phyloP scores from a whole-genome alignment of 2,888 invertebrate species.

The Chromoteleia sp. region DNA sequence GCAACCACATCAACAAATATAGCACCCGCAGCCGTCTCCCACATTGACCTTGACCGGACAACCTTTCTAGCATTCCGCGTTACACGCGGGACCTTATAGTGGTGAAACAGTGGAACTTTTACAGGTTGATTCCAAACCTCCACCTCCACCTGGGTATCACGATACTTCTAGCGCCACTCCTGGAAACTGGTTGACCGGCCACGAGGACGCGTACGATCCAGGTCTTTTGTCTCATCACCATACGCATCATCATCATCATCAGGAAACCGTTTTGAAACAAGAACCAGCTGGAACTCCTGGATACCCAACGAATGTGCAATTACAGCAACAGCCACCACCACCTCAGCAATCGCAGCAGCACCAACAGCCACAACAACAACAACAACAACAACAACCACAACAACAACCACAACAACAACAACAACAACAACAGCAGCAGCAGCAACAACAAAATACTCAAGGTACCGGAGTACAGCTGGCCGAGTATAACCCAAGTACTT shows the following conservation, averaged over 20 bases:
- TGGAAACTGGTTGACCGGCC: constrained; percentile 84
- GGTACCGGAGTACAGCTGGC: constrained; percentile 91
- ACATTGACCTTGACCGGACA: constrained; percentile 80
- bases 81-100: constrained; percentile 82
- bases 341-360: constrained; percentile 82
- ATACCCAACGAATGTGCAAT: constrained; percentile 78
- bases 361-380: constrained; percentile 80
- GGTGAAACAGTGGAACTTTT: constrained; percentile 82
- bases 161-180: constrained; percentile 86
- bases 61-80: constrained; percentile 82
- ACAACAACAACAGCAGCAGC: constrained; percentile 80
- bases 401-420: constrained; percentile 83
- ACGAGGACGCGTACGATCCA: constrained; percentile 84
- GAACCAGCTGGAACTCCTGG: constrained; percentile 86
- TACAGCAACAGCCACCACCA: constrained; percentile 80
- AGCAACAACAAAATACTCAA: constrained; percentile 78
- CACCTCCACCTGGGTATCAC: constrained; percentile 87
- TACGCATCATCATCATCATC: constrained; percentile 86
- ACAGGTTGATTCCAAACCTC: constrained; percentile 85
- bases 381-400: constrained; percentile 78
- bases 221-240: constrained; percentile 86
- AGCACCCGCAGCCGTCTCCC: constrained; percentile 82
- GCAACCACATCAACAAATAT: constrained; percentile 81
- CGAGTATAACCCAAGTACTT: constrained; percentile 97
- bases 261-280: constrained; percentile 90